Percentiles rank a stretch among this genome's conserved stretches.
These are phyloP conservation scores for Catocala fraxini DNA, from an alignment of 2,888 invertebrate species.

Conservation along the genomic window DNA sequence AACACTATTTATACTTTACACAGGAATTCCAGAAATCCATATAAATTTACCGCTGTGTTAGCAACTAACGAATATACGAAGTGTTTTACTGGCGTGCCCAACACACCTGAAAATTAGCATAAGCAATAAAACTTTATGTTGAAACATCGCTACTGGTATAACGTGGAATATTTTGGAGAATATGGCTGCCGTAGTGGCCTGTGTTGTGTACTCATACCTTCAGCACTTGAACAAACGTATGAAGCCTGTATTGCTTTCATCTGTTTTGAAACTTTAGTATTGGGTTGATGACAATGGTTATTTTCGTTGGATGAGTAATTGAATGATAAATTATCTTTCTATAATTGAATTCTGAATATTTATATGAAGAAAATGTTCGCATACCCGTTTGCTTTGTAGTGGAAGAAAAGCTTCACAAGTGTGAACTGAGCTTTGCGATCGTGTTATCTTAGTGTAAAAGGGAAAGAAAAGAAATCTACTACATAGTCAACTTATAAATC, in stretches of 20 bases:
- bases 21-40: constrained; percentile 43
- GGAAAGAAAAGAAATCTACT: too few relatives aligned
- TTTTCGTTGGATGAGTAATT: too few relatives aligned
- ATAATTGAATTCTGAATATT: too few relatives aligned
- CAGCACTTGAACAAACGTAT: constrained; percentile 4
- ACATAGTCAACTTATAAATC: too few relatives aligned
- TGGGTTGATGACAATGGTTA: too few relatives aligned
- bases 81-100: constrained; percentile 49
- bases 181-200: constrained; percentile 23
- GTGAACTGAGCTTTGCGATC: too few relatives aligned
- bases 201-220: constrained; percentile 8
- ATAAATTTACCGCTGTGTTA: constrained; percentile 48
- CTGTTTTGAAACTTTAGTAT: background rate
- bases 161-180: constrained; percentile 44
- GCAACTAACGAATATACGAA: constrained; percentile 57
- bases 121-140: constrained; percentile 69
- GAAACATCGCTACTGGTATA: constrained; percentile 36
- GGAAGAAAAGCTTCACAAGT: too few relatives aligned
- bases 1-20: constrained; percentile 8
- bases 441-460: too few relatives aligned
- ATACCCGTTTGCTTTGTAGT: too few relatives aligned
- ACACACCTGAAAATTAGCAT: constrained; percentile 66
- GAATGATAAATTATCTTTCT: too few relatives aligned
- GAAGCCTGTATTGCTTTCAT: background rate
- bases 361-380: too few relatives aligned